Conservation (phyloP, 2,797 vertebrate species). For the Enteromius viviparus region DNA sequence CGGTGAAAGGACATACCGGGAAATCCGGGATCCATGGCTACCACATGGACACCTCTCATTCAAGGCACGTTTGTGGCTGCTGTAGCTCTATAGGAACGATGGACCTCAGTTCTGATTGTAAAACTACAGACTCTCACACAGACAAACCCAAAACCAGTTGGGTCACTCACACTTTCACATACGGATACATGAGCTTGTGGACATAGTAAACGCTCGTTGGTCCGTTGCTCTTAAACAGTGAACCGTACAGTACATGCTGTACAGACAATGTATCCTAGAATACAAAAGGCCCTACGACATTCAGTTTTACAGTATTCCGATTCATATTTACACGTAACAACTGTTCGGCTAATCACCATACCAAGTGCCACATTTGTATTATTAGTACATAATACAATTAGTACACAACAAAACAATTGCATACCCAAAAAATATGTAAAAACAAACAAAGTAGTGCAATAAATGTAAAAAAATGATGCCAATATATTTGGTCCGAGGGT, state of each 20-base stretch:
- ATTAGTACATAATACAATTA: constrained; percentile 55
- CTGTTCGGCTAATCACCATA: constrained; percentile 58
- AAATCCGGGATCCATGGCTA: neutral
- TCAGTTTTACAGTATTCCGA: constrained; percentile 56
- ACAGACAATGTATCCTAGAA: constrained; percentile 29
- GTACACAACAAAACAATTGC: constrained; percentile 63
- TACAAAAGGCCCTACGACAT: constrained; percentile 41
- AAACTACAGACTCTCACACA: constrained; percentile 17
- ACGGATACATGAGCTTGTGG: constrained; percentile 25
- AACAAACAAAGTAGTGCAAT: constrained; percentile 71
- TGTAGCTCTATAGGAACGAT: constrained; percentile 36
- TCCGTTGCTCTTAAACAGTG: constrained; percentile 53
- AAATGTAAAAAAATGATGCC: constrained; percentile 63
- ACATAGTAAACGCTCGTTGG: constrained; percentile 25
- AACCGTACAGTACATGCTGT: constrained; percentile 12
- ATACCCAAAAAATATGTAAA: constrained; percentile 59
- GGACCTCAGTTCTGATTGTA: constrained; percentile 40
- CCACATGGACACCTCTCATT: neutral
- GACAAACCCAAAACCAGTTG: constrained; percentile 63
- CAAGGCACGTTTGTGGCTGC: constrained; percentile 7
- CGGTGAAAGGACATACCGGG: constrained; percentile 27
- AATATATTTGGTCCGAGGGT: constrained; percentile 69
- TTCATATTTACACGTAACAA: constrained; percentile 65
- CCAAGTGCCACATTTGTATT: constrained; percentile 69
- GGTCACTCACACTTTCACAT: constrained; percentile 47